Evolutionary conservation across 2,797 vertebrate genomes (phyloP), one percentile per base, ranked within the genome.

Genomic region (Valencia hispanica): DNA sequence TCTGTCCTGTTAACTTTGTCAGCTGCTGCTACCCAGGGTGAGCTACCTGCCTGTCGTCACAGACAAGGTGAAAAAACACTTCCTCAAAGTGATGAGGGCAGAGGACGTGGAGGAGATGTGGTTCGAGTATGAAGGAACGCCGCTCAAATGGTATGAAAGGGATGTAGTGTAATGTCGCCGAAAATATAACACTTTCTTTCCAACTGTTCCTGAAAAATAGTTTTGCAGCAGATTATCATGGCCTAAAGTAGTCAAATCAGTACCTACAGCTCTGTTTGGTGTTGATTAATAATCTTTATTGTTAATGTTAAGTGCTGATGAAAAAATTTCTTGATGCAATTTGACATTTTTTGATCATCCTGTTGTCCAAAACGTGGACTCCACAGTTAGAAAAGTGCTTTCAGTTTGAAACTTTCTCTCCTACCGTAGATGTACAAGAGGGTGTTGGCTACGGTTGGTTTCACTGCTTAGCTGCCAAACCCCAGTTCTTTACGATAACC

Each of bases 1-100:
- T 73, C 61, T 76, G 15, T 65, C 10, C 65, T 72, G 47, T 75
- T 32, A 34, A 25, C 5, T 72, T 27, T 79, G n/a, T 39, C 75
- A 99, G 98, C 94, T 99, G 85, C 96, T 99, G 89, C 95, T 99
- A 86, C 98, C 98, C 82, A 96, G 98, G 85, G 96, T 99, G 94
- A 99, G 98, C 93, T 99, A 99, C 92, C 91, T 99, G 93, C 98
- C 97, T 1, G 90, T 99, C 88, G 98, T 99, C 70, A 99, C 98
- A 48, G 98, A 99, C 95, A 99, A 99, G 93, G 98, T 98, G 90
- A 99, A 98, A 94, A 99, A 99, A 82, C 98, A 99, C 91, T 99
- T 99, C 92, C 97, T 97, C 86, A 99, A 98, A 93, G 97, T 96
- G 84, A 96, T 99, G 96, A 97, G 93, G 89, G 93, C 96, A 63